Evolutionary conservation across 2,797 vertebrate genomes (phyloP), one percentile per base, ranked within the genome.

Genomic region (Danionella dracula): DNA sequence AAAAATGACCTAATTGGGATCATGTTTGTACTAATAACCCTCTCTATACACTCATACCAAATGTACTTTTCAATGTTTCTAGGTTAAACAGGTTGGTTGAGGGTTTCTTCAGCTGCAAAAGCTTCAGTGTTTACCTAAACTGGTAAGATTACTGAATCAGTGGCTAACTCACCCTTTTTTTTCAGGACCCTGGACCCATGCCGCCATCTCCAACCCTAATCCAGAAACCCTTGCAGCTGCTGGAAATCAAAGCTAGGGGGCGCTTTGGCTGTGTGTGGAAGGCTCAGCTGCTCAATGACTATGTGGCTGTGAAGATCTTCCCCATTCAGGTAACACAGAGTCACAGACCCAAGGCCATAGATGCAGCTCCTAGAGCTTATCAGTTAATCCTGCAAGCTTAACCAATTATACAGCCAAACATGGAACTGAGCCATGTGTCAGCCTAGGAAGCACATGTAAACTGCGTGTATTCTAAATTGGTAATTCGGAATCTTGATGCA

Each of bases 231-330:
- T 77, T 97, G 81, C 94, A 96, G 79, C 78, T 97, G 66, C 62
- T 97, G 60, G 94, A 97, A 86, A 78, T 96, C 60, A 97, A 94
- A 84, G 94, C 94, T 67, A 91, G 93, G 70, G 94, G 94, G 75
- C 91, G 93, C 63, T 96, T 96, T 50, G 94, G 94, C 63, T 93
- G 93, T 12, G 94, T 97, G 9, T 96, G 94, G 94, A 96, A 95
- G 84, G 94, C 93, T 58, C 93, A 93, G 71, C 88, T 96, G 58
- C 90, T 97, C 31, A 91, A 84, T 1, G 92, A 96, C 56, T 88
- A 91, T 0, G 94, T 97, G 5, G 94, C 94, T 0, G 94, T 97
- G 64, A 97, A 97, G 84, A 92, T 96, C 86, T 95, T 97, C 82
- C 91, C 93, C 31, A 83, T 93, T 69, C 94, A 96, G 93, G 94